These are phyloP conservation scores for Mantis religiosa DNA, from an alignment of 2,888 invertebrate species.

Conservation along the genomic window DNA sequence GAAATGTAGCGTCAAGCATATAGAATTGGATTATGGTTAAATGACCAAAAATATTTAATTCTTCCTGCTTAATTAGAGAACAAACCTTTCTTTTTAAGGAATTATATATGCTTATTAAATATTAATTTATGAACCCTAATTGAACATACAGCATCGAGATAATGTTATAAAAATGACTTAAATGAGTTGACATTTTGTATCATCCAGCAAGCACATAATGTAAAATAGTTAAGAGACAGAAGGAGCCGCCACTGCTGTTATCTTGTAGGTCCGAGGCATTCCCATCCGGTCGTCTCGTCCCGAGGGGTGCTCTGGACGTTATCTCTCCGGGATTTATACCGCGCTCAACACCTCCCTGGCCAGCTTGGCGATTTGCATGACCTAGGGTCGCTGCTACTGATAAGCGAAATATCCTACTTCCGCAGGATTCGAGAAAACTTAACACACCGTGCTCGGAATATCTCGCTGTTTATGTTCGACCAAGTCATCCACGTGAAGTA, in stretches of 20 bases:
- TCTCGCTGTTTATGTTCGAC: background rate
- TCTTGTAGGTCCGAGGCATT: background rate
- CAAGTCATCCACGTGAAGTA: background rate
- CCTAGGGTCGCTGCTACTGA: background rate
- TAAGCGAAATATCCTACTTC: constrained; percentile 12
- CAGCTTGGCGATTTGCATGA: constrained; percentile 5
- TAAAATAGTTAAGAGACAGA: background rate
- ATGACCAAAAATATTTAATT: no score
- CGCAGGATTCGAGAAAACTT: constrained; percentile 2
- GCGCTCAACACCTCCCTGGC: constrained; percentile 6
- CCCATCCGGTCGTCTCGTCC: constrained; percentile 24
- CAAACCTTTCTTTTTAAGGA: no score
- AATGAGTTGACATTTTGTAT: no score
- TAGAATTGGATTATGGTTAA: no score
- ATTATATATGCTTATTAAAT: no score
- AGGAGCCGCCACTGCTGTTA: constrained; percentile 6
- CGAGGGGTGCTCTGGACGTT: constrained; percentile 25
- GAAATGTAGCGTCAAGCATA: no score
- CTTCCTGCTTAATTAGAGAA: no score
- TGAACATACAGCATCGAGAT: no score
- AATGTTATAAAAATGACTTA: no score
- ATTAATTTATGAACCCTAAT: no score
- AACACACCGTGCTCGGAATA: background rate
- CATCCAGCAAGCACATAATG: background rate
- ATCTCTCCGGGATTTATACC: constrained; percentile 23